Conservation (phyloP, 1,140 invertebrate species). For the Apolygus lucorum region DNA sequence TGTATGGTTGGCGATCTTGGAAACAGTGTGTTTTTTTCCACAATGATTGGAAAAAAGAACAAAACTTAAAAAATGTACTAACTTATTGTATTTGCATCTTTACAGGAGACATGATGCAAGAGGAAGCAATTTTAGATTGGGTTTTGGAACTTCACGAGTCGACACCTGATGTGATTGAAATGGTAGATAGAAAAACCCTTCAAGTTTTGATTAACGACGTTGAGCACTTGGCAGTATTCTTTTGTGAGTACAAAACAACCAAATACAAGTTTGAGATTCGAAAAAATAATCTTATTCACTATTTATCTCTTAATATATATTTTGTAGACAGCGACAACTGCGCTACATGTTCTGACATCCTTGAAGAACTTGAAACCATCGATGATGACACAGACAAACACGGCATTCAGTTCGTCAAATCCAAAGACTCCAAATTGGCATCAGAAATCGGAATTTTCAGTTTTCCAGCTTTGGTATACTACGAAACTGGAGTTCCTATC, state of each 20-base stretch:
- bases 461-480: constrained; percentile 82
- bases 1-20: too few species aligned
- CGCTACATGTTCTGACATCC: constrained; percentile 67
- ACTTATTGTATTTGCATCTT: too few species aligned
- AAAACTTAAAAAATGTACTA: background rate
- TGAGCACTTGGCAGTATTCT: constrained; percentile 84
- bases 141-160: constrained; percentile 74
- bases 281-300: too few species aligned
- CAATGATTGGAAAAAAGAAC: background rate
- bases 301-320: too few species aligned
- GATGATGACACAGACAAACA: constrained; percentile 88
- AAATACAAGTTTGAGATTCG: too few species aligned
- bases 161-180: constrained; percentile 82
- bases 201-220: constrained; percentile 82
- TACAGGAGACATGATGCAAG: constrained; percentile 76
- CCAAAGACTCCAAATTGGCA: constrained; percentile 78
- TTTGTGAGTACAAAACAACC: constrained; percentile 66
- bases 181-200: constrained; percentile 79
- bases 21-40: too few species aligned
- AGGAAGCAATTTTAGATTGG: constrained; percentile 85
- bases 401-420: constrained; percentile 89
- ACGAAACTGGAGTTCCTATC: constrained; percentile 84
- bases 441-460: constrained; percentile 85
- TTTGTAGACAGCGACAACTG: constrained; percentile 70
- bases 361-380: constrained; percentile 85